These are phyloP conservation scores for Chrosomus eos DNA, from an alignment of 2,797 vertebrate species.

Conservation along the genomic window DNA sequence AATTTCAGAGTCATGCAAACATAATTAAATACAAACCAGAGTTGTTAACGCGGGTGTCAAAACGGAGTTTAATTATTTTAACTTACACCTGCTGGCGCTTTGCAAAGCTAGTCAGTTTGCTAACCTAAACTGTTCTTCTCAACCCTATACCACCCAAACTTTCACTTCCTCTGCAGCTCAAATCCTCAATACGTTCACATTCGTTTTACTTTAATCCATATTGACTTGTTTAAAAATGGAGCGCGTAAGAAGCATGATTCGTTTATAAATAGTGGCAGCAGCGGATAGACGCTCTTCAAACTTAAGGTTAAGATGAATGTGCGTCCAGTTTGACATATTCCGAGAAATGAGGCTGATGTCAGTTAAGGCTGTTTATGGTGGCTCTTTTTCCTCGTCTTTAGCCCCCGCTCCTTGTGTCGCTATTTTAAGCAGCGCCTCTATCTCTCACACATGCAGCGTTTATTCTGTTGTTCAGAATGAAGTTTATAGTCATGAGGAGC, in stretches of 20 bases:
- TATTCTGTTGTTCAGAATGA: slow-evolving; percentile 1
- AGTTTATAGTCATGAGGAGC: slow-evolving; percentile 1
- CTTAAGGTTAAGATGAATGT: background rate
- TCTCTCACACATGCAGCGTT: slow-evolving; percentile 21
- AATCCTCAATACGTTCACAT: background rate
- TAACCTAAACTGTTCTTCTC: slow-evolving; percentile 11
- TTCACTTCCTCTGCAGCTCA: slow-evolving; percentile 33
- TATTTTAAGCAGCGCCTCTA: slow-evolving; percentile 24
- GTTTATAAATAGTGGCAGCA: background rate
- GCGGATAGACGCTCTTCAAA: background rate
- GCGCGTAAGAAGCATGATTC: background rate
- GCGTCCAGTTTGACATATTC: background rate
- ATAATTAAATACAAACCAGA: background rate
- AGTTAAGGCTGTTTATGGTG: background rate
- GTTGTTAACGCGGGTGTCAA: background rate
- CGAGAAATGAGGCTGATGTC: background rate
- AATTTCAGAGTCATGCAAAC: slow-evolving; percentile 1
- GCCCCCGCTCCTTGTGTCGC: background rate
- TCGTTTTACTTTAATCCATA: too few species aligned
- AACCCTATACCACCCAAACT: slow-evolving; percentile 26
- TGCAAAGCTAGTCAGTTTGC: background rate
- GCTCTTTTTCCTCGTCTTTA: background rate
- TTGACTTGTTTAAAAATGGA: background rate
- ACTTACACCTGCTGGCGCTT: slow-evolving; percentile 14
- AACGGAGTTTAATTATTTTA: background rate